Conservation (phyloP, 2,888 invertebrate species). For the Erannis defoliaria region DNA sequence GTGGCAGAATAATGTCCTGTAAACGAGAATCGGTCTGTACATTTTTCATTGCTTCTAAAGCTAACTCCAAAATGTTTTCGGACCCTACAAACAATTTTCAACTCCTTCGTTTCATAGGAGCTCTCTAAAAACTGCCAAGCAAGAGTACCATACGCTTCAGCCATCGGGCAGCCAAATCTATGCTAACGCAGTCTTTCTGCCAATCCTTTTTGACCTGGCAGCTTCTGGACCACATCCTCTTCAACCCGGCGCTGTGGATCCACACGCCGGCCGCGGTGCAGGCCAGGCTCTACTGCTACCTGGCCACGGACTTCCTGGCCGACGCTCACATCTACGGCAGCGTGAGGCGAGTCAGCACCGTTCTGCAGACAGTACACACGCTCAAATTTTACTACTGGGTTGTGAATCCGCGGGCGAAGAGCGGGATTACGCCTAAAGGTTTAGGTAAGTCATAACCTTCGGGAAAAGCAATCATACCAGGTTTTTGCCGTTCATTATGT, state of each 20-base stretch:
- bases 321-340: conserved; percentile 99
- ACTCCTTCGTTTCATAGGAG: neutral
- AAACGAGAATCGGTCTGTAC: neutral
- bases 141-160: conserved; percentile 78
- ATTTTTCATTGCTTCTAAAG: neutral
- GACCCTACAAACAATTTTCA: too few relatives aligned
- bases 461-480: too few relatives aligned
- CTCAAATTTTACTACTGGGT: conserved; percentile 99
- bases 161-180: conserved; percentile 84
- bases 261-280: conserved; percentile 98
- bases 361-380: conserved; percentile 99
- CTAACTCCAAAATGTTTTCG: neutral
- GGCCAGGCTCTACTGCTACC: conserved; percentile 97
- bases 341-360: conserved; percentile 98
- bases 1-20: neutral
- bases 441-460: conserved; percentile 89
- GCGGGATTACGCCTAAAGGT: conserved; percentile 98
- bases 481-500: too few relatives aligned
- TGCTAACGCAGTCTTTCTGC: conserved; percentile 94
- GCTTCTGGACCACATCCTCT: conserved; percentile 99
- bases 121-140: conserved; percentile 51
- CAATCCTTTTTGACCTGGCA: conserved; percentile 97
- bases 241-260: conserved; percentile 99
- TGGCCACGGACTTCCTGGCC: conserved; percentile 99
- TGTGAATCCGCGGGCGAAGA: conserved; percentile 97